A percentile compares a stretch with the other conserved stretches of the same genome.
These are phyloP conservation scores for Crocuta crocuta DNA, from an alignment of 2,113 vertebrate genomes.

Conservation along the genomic window DNA sequence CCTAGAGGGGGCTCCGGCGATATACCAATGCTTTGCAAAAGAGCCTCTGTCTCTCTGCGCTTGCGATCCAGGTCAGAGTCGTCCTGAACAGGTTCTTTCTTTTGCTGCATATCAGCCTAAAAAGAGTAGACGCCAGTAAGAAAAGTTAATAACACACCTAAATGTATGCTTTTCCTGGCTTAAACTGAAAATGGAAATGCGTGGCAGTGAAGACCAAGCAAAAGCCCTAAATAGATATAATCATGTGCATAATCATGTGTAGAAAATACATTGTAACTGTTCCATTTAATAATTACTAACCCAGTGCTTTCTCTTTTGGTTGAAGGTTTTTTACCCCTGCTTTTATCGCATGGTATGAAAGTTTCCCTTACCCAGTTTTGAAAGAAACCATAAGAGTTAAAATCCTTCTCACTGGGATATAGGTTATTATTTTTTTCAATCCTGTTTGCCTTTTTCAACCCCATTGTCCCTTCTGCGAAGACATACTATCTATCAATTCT, in stretches of 20 bases:
- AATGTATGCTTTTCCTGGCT: not conserved
- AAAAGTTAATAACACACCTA: not conserved
- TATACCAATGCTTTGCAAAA: conserved; percentile 98
- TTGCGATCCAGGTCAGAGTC: conserved; percentile 97
- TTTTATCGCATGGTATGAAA: not conserved
- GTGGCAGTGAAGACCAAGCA: not conserved
- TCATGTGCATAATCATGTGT: not conserved
- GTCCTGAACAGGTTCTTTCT: conserved; percentile 92
- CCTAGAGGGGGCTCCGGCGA: conserved; percentile 97
- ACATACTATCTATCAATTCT: not conserved
- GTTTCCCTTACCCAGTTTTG: not conserved
- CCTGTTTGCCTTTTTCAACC: not conserved
- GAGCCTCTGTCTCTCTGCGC: conserved; percentile 96
- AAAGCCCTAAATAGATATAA: not conserved
- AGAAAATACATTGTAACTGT: not conserved
- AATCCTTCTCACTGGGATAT: not conserved
- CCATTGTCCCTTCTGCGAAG: not conserved
- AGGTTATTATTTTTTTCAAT: not conserved
- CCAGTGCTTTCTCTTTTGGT: not conserved
- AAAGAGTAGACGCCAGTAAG: not conserved
- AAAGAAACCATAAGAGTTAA: conserved; percentile 38
- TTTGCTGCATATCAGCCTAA: conserved; percentile 94
- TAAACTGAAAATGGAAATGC: not conserved
- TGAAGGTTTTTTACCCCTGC: not conserved
- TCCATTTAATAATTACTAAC: conserved; percentile 3